phyloP scores from a whole-genome alignment of 2,113 vertebrate genomes.

The Hirundichthys speculiger region DNA sequence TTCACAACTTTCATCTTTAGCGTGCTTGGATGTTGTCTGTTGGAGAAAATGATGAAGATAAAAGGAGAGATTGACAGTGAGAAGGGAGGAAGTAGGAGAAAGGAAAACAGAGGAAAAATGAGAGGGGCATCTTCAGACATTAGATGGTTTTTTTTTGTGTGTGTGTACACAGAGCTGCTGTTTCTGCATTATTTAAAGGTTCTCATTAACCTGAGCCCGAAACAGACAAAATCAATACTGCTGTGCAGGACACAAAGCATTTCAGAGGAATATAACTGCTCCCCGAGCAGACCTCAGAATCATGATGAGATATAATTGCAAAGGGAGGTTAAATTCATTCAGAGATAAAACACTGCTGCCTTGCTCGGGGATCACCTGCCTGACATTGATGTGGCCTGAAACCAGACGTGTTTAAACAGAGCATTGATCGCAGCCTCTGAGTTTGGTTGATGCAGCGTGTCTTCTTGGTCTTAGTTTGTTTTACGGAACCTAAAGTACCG shows the following conservation, averaged over 20 bases:
- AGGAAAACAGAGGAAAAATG: background rate
- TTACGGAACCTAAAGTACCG: slow-evolving; percentile 16
- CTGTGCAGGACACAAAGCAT: slow-evolving; percentile 44
- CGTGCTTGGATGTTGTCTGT: slow-evolving; percentile 24
- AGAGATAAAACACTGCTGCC: slow-evolving; percentile 44
- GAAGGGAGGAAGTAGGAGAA: background rate
- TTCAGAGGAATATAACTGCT: slow-evolving; percentile 14
- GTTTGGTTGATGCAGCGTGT: background rate
- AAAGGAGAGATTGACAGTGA: slow-evolving; percentile 18
- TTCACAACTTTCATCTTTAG: slow-evolving; percentile 4
- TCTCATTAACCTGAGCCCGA: slow-evolving; percentile 73
- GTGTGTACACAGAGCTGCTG: slow-evolving; percentile 34
- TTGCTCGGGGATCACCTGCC: slow-evolving; percentile 40
- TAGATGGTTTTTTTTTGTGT: slow-evolving; percentile 8
- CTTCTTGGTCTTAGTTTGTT: slow-evolving; percentile 2
- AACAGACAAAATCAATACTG: slow-evolving; percentile 65
- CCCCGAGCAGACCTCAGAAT: slow-evolving; percentile 14
- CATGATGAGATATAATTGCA: slow-evolving; percentile 40
- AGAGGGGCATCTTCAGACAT: background rate
- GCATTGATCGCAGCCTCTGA: slow-evolving; percentile 23
- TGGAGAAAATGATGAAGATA: slow-evolving; percentile 3
- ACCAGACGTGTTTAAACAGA: slow-evolving; percentile 46
- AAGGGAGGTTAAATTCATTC: slow-evolving; percentile 44
- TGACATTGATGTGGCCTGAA: slow-evolving; percentile 49
- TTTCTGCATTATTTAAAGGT: slow-evolving; percentile 76